Base-by-base conservation (phyloP, 2,113 vertebrate genomes). In the Phodopus roborovskii region DNA sequence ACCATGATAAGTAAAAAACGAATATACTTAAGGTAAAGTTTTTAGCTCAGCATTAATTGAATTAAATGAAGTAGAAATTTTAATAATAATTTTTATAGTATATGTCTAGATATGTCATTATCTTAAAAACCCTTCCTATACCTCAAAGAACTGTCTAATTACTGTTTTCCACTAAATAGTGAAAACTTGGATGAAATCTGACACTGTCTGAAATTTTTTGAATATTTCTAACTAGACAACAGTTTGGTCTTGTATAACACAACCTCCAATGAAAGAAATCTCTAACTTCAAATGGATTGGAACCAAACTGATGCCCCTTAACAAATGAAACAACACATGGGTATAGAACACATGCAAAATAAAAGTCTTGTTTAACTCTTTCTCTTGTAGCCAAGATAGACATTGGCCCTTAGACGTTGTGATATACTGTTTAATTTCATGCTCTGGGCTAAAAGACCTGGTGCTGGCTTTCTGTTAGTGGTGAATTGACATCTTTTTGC, bases 401-500 rank as follows among this genome's bases (percentile, higher is more conserved):
- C 86, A 96, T 33, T 39, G 42, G 91, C 28, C 13, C 82, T 92
- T 93, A 74, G 81, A 81, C 93, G 36, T 28, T n/a, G 3, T 17
- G 89, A 74, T 45, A 86, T 79, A 66, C 11, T 48, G 88, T 83
- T 81, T 90, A 62, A 84, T 66, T 88, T 66, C 88, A 12, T 83
- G 15, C 60, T 77, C 45, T 94, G 12, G 4, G 19, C 93, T 82
- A 64, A 96, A 90, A 36, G 28, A 68, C 13, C 90, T 64, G 30
- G 24, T 56, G 5, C 71, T 93, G 87, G 13, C 39, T 96, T 15
- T 88, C 45, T 88, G 64, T 62, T 53, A 83, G 62, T 33, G 89
- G 90, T 95, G 71, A 93, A 92, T 56, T 96, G 75, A 90, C 66
- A 75, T 83, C 3, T 83, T 95, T 96, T 70, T 97, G 26, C 60